Evolutionary conservation across 1,140 invertebrate genomes (phyloP), one percentile per base, ranked within the genome.

Genomic region (Monomorium pharaonis): DNA sequence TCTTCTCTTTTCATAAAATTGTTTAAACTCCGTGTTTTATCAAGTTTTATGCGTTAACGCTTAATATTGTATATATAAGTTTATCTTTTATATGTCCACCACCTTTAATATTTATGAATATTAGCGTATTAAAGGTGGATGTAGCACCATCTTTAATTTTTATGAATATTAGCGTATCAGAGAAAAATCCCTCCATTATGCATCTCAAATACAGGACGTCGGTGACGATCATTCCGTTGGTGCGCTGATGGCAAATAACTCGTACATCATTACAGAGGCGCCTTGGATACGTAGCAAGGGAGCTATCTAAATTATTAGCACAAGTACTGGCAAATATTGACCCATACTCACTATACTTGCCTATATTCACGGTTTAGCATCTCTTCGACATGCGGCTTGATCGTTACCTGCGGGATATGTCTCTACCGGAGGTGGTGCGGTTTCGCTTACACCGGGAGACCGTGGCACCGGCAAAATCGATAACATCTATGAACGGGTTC

Each of bases 341-440:
- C 78, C 67, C 60, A 74, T 58, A 83, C 78, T 83, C 78, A 21
- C 24, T 72, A 30, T 37, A 37, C 37, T 37, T 7, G 74, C 78
- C 67, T 74, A 74, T 58, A 83, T 65, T 83, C 78, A 21, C 54
- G 37, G 78, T 60, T 83, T 83, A 83, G 54, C 67, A 83, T 83
- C 78, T 58, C 78, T 83, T 83, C 78, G 78, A 74, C 78, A 72
- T 83, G 51, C 14, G 51, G 78, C 78, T 83, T 74, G 67, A 83
- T 74, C 78, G 54, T 74, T 83, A 83, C 67, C 78, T 44, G 27
- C 49, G 18, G 78, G 78, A 81, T 72, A 42, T 83, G 67, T 74
- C 65, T 58, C 78, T 58, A 58, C 6, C 78, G 51, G 51, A 21
- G 63, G 30, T 69, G 9, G 37, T 83, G 67, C 54, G 78, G 78